Conservation (phyloP, 2,113 vertebrate species). For the Turnix velox region DNA sequence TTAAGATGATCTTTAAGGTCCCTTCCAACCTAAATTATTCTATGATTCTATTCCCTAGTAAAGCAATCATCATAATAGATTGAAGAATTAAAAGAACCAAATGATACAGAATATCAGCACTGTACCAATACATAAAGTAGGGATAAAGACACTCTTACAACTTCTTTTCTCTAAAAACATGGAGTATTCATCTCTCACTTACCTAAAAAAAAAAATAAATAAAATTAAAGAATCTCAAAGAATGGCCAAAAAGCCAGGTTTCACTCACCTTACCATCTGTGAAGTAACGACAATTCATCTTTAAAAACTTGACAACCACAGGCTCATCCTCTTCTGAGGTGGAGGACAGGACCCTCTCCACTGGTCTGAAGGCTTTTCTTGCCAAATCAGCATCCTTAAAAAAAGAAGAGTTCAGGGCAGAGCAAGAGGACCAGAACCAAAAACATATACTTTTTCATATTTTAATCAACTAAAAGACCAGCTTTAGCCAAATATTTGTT, state of each 20-base stretch:
- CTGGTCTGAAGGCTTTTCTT: slow-evolving; percentile 77
- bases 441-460: not conserved
- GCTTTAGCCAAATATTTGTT: not conserved
- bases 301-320: slow-evolving; percentile 90
- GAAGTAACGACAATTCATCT: slow-evolving; percentile 99
- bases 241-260: not conserved
- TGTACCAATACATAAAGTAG: not conserved
- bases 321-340: slow-evolving; percentile 90
- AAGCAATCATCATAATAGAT: not conserved
- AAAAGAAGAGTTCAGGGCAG: slow-evolving; percentile 4
- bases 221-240: not conserved
- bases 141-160: not conserved
- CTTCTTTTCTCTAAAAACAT: not conserved
- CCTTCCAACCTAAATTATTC: no score
- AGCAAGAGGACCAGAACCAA: not conserved
- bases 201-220: not conserved
- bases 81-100: not conserved
- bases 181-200: not conserved
- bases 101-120: not conserved
- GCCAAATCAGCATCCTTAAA: slow-evolving; percentile 80
- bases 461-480: not conserved
- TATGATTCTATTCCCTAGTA: no score
- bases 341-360: slow-evolving; percentile 86
- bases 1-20: no score
- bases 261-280: slow-evolving; percentile 92